phyloP scores from a whole-genome alignment of 2,113 vertebrate species.

The Megaceryle torquata region DNA sequence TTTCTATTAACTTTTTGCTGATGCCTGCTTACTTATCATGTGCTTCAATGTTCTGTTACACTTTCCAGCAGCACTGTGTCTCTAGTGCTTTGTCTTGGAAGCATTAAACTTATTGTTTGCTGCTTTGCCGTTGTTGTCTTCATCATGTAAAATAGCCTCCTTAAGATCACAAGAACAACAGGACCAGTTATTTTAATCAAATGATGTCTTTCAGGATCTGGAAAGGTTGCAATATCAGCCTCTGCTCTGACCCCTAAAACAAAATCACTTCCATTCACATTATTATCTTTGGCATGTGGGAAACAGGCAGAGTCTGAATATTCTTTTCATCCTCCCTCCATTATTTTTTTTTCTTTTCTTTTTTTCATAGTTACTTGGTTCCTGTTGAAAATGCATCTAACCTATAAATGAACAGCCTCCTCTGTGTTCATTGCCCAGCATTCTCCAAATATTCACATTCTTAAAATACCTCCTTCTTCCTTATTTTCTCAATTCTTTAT shows the following conservation, averaged over 20 bases:
- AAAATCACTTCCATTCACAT: conserved; percentile 74
- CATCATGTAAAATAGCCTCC: conserved; percentile 37
- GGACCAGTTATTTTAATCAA: conserved; percentile 43
- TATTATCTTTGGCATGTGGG: conserved; percentile 79
- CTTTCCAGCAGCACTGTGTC: conserved; percentile 37
- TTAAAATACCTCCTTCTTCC: conserved; percentile 90
- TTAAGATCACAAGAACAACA: conserved; percentile 52
- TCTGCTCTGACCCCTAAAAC: conserved; percentile 63
- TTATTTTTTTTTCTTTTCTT: conserved; percentile 29
- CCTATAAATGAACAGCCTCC: conserved; percentile 70
- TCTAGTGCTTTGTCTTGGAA: conserved; percentile 20
- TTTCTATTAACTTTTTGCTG: conserved; percentile 11
- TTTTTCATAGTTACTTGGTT: conserved; percentile 45
- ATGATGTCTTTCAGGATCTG: conserved; percentile 61
- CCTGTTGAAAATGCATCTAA: conserved; percentile 63
- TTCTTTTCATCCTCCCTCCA: conserved; percentile 45
- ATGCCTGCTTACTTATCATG: conserved; percentile 15
- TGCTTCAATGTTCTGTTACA: conserved; percentile 6
- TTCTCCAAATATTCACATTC: conserved; percentile 95
- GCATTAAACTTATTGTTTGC: neutral
- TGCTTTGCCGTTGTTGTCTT: conserved; percentile 4
- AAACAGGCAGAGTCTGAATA: conserved; percentile 73
- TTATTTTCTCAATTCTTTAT: conserved; percentile 97
- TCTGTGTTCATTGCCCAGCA: conserved; percentile 81
- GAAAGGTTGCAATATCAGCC: conserved; percentile 67